Evolutionary conservation across 2,888 invertebrate species (phyloP).

Genomic region (Phyllotreta striolata): DNA sequence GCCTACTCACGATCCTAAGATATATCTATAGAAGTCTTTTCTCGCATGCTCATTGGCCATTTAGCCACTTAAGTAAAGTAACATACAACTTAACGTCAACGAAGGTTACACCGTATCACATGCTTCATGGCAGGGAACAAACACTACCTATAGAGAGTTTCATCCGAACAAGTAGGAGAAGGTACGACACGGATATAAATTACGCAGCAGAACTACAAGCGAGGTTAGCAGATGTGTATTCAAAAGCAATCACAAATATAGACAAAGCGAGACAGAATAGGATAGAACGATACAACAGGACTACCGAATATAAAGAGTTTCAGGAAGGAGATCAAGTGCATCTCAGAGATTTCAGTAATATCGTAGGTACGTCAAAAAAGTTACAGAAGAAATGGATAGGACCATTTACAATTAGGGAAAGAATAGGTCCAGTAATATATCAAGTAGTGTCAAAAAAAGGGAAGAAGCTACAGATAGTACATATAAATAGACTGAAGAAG

Average conservation of each 20-base stretch:
- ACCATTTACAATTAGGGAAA: conserved; percentile 3
- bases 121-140: conserved; percentile 43
- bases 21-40: too few species aligned
- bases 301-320: conserved; percentile 2
- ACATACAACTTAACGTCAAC: too few species aligned
- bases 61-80: too few species aligned
- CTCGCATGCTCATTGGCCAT: too few species aligned
- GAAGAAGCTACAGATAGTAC: too few species aligned
- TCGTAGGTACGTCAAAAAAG: conserved; percentile 16
- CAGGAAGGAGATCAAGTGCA: conserved; percentile 11
- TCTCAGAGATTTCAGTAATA: conserved; percentile 2
- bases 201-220: conserved; percentile 39
- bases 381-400: conserved; percentile 17
- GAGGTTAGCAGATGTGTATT: too few species aligned
- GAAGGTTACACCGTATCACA: conserved; percentile 40
- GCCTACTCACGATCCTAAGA: too few species aligned
- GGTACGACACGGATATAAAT: conserved; percentile 39
- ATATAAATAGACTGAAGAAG: too few species aligned
- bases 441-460: not conserved
- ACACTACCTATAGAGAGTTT: conserved; percentile 39
- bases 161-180: conserved; percentile 28
- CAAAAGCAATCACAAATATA: not conserved
- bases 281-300: conserved; percentile 5
- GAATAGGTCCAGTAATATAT: conserved; percentile 6
- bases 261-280: conserved; percentile 16